Evolutionary conservation across 2,797 vertebrate genomes (phyloP).

Genomic region (Hypotaenidia okinawae): DNA sequence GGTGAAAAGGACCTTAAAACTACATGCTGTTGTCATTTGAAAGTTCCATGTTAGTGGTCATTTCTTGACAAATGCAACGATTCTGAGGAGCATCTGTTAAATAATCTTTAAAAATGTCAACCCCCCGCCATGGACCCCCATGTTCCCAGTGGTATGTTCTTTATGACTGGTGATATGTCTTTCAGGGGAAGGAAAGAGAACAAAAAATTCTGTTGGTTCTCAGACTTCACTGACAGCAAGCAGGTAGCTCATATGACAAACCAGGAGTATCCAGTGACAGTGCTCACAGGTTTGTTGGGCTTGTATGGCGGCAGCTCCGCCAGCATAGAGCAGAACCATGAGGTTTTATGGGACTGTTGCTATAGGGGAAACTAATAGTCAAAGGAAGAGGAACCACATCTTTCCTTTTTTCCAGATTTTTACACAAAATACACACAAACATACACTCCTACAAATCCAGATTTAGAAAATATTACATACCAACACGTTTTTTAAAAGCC

Average conservation of each 20-base stretch:
- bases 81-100: not conserved
- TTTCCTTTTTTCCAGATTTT: not conserved
- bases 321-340: not conserved
- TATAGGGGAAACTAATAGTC: not conserved
- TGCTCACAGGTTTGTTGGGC: not conserved
- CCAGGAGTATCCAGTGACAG: not conserved
- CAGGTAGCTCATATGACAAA: not conserved
- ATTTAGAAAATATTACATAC: not conserved
- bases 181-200: not conserved
- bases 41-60: not conserved
- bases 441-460: not conserved
- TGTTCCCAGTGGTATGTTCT: not conserved
- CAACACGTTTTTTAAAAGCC: not conserved
- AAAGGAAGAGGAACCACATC: not conserved
- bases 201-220: not conserved
- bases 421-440: not conserved
- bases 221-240: not conserved
- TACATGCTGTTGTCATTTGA: not conserved
- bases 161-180: not conserved
- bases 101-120: not conserved
- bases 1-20: not conserved
- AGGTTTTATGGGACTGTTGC: not conserved
- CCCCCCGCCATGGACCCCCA: rapidly evolving
- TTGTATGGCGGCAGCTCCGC: not conserved
- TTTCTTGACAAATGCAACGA: not conserved